Percentiles rank a stretch among this genome's conserved stretches.
These are phyloP conservation scores for Acropora tenuis DNA, from an alignment of 64 coral and sea anemone genomes.

Conservation along the genomic window DNA sequence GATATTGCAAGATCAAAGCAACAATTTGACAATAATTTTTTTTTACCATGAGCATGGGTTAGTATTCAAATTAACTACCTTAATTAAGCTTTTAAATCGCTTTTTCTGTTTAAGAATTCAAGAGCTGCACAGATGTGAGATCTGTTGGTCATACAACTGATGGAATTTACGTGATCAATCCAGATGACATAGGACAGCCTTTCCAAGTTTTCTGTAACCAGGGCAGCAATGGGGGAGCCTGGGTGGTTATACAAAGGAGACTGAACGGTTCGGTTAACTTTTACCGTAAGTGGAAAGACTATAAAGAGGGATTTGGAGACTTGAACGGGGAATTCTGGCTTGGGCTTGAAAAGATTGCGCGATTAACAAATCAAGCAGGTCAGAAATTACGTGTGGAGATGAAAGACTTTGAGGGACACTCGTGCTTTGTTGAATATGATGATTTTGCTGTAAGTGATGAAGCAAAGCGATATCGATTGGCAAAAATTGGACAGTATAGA, in stretches of 20 bases:
- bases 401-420: background rate
- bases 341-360: slow-evolving; percentile 4
- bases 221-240: background rate
- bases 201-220: slow-evolving; percentile 33
- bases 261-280: slow-evolving; percentile 16
- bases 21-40: too few relatives aligned
- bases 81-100: too few relatives aligned
- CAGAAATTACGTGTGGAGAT: slow-evolving; percentile 15
- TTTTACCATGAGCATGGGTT: too few relatives aligned
- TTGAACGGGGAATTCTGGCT: slow-evolving; percentile 27
- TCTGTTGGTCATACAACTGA: background rate
- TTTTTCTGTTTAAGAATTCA: background rate
- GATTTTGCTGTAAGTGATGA: slow-evolving; percentile 1
- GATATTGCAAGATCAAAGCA: too few relatives aligned
- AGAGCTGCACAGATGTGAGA: slow-evolving; percentile 8
- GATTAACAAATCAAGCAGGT: background rate
- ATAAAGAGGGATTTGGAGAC: slow-evolving; percentile 31
- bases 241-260: slow-evolving; percentile 30
- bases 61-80: background rate
- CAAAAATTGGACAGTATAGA: background rate
- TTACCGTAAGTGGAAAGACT: slow-evolving; percentile 25
- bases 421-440: background rate
- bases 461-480: background rate
- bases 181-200: background rate
- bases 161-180: slow-evolving; percentile 4